A percentile compares a stretch with the other conserved stretches of the same genome.
Evolutionary conservation across 2,888 invertebrate genomes (phyloP).

Genomic region (Saturnia pavonia): DNA sequence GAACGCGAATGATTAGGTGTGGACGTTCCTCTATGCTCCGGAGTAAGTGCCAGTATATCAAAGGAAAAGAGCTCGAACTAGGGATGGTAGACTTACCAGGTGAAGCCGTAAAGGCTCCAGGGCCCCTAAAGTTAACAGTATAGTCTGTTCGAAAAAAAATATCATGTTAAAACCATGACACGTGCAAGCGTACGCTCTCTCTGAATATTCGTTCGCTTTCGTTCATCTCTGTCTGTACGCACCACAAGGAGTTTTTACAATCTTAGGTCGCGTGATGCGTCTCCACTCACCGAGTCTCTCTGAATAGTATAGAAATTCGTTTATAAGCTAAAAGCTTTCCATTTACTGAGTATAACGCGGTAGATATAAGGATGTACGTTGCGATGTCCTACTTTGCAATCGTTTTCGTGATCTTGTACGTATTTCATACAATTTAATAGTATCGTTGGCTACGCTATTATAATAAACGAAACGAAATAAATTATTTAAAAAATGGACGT

Average conservation of each 20-base stretch:
- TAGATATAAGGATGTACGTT: constrained; percentile 31
- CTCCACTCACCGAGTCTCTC: constrained; percentile 21
- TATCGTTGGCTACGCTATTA: not conserved
- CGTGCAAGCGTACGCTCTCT: too few species aligned
- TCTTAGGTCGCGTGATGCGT: constrained; percentile 30
- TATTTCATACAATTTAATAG: not conserved
- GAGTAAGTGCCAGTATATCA: too few species aligned
- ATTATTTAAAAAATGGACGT: not conserved
- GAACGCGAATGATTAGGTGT: too few species aligned
- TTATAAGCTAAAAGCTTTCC: constrained; percentile 73
- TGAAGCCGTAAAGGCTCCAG: too few species aligned
- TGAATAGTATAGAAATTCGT: constrained; percentile 55
- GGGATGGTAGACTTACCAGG: too few species aligned
- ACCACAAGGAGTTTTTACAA: constrained; percentile 32
- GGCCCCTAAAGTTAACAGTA: too few species aligned
- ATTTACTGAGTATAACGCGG: constrained; percentile 57
- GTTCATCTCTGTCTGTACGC: too few species aligned
- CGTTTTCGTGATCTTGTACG: constrained; percentile 3
- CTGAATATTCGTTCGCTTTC: too few species aligned
- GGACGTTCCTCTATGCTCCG: too few species aligned
- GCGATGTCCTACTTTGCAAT: constrained; percentile 3
- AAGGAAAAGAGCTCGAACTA: too few species aligned
- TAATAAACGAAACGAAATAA: not conserved
- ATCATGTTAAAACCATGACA: too few species aligned
- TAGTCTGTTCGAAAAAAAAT: too few species aligned